Conservation (phyloP, 2,797 vertebrate genomes). For the Craterocephalus amniculus region DNA sequence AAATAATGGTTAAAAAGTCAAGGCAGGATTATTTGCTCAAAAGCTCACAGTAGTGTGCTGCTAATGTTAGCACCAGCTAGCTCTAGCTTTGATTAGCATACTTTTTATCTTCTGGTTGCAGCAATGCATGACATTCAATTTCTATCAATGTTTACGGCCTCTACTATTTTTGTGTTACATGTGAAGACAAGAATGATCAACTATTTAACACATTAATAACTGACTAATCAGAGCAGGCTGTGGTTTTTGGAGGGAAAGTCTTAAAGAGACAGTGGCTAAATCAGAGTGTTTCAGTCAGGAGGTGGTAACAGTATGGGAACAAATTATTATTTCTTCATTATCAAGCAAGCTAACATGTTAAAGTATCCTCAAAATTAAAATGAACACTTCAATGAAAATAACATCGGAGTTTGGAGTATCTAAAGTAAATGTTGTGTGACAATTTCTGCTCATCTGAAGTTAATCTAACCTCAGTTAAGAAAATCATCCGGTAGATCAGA, state of each 20-base stretch:
- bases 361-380: not conserved
- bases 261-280: constrained; percentile 2
- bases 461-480: not conserved
- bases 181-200: not conserved
- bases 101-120: not conserved
- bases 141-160: not conserved
- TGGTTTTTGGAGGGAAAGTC: not conserved
- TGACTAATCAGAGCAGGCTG: not conserved
- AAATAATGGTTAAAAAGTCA: not conserved
- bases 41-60: not conserved
- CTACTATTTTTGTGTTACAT: not conserved
- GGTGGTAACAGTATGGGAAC: too few relatives aligned
- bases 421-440: not conserved
- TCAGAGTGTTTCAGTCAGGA: too few relatives aligned
- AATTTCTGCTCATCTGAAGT: not conserved
- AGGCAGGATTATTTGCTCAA: not conserved
- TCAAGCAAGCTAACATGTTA: not conserved
- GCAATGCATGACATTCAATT: not conserved
- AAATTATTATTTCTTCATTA: not conserved
- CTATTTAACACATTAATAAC: not conserved
- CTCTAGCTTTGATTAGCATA: not conserved
- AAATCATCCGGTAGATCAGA: not conserved
- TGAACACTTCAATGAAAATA: not conserved
- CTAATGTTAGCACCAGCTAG: not conserved
- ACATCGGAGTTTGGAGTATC: not conserved